These are phyloP conservation scores for Spermophilus dauricus DNA, from an alignment of 2,113 vertebrate species.

Conservation along the genomic window DNA sequence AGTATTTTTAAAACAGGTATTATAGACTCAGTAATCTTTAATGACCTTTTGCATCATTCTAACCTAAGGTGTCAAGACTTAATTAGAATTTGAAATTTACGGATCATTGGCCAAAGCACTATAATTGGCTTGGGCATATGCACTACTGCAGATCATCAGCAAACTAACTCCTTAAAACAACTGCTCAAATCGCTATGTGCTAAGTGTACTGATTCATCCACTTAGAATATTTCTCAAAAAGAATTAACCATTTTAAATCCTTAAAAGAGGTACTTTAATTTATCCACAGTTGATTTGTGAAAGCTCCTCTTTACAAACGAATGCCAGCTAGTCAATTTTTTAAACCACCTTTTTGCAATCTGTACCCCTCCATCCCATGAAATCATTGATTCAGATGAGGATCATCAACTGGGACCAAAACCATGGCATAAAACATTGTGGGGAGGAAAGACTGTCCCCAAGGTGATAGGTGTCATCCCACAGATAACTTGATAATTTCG, in stretches of 20 bases:
- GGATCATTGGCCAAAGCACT: slow-evolving; percentile 70
- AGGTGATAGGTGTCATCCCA: not conserved
- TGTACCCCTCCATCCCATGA: not conserved
- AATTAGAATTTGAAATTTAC: slow-evolving; percentile 80
- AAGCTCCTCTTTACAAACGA: slow-evolving; percentile 44
- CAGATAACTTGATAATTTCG: not conserved
- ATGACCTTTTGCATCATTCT: slow-evolving; percentile 75
- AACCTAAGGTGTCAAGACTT: slow-evolving; percentile 79
- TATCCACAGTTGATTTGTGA: not conserved
- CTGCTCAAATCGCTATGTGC: not conserved
- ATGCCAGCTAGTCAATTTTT: not conserved
- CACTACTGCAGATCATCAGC: slow-evolving; percentile 14
- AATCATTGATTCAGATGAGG: not conserved
- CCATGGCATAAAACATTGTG: not conserved
- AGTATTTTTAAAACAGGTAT: slow-evolving; percentile 78
- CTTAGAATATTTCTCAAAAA: slow-evolving; percentile 58
- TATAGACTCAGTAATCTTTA: slow-evolving; percentile 67
- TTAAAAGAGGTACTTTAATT: slow-evolving; percentile 39
- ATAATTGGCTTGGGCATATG: slow-evolving; percentile 49
- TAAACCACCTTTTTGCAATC: not conserved
- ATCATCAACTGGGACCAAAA: not conserved
- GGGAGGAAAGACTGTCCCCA: not conserved
- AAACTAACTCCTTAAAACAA: slow-evolving; percentile 4
- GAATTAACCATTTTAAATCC: slow-evolving; percentile 47
- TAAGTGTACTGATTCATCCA: not conserved